Percentiles rank a stretch among this genome's conserved stretches.
Evolutionary conservation across 1,140 invertebrate species (phyloP).

Genomic region (Plectrocnemia conspersa): DNA sequence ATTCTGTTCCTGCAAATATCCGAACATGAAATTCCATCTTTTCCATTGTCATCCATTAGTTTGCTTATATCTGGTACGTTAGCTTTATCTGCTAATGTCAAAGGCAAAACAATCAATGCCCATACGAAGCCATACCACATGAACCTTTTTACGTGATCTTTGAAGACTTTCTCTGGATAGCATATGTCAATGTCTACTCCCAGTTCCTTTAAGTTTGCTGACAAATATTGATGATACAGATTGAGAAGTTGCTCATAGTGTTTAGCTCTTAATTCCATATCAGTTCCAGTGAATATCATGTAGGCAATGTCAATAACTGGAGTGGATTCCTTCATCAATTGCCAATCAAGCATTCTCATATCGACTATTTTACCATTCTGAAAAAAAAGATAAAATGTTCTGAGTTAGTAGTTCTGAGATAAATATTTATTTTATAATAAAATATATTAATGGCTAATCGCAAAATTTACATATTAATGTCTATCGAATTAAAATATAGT

Average conservation of each 20-base stretch:
- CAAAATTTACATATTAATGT: no score
- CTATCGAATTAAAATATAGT: no score
- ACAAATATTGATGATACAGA: conserved; percentile 40
- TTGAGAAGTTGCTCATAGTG: conserved; percentile 41
- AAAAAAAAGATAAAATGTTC: conserved; percentile 17
- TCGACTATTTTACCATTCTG: conserved; percentile 32
- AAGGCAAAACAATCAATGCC: no score
- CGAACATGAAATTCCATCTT: no score
- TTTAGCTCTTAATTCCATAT: conserved; percentile 36
- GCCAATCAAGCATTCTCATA: conserved; percentile 45
- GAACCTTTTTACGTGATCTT: conserved; percentile 9
- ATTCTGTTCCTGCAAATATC: no score
- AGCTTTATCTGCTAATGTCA: no score
- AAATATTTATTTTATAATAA: no score
- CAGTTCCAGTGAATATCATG: conserved; percentile 44
- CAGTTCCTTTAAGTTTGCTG: background rate
- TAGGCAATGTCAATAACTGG: conserved; percentile 47
- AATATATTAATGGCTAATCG: no score
- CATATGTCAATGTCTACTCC: background rate
- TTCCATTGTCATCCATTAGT: no score
- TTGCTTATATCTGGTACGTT: no score
- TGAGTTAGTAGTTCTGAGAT: no score
- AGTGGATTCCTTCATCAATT: conserved; percentile 43
- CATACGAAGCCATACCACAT: conserved; percentile 14
- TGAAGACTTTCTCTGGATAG: conserved; percentile 2